Base-by-base conservation (phyloP, 2,888 invertebrate genomes). In the Troides helena region DNA sequence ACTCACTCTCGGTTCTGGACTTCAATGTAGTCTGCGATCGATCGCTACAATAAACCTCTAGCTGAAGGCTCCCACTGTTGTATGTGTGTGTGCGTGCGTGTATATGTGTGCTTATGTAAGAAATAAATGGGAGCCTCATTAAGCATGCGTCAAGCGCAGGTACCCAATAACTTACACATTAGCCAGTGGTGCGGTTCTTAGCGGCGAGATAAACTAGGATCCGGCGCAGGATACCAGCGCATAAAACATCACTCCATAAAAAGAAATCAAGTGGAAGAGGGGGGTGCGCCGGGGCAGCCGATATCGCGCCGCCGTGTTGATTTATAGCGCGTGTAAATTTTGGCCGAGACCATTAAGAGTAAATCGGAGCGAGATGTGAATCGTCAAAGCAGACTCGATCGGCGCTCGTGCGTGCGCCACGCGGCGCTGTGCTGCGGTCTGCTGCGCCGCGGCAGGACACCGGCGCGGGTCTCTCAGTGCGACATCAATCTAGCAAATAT, bases 271-370 rank as follows among this genome's bases (percentile, higher is more conserved):
- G 70, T 67, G 74, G 74, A 72, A 74, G 72, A 66, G 68, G 67
- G 30, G 62, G 53, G 53, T 21, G 46, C 23, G 14, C 61, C 56
- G 62, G 64, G 66, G 67, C 70, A 69, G 62, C 62, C 30, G 65
- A n/a, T n/a, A 53, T 39, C 39, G 67, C 67, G 64, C 64, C 59
- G 71, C 74, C 78, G 76, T 83, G 84, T 86, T 86, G 86, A 88
- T 88, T 85, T 88, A 86, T 81, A 75, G 74, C 72, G 75, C 77
- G 81, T 83, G 84, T 85, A 84, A 85, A 85, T 85, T 84, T 84
- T 81, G 83, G 82, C 80, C 76, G 77, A 77, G 70, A 73, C 84
- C 85, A 85, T 86, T 76, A 78, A 78, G 77, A 78, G 75, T 79
- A 76, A 78, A 78, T 79, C 79, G 77, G 78, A 78, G 77, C 74